phyloP scores from a whole-genome alignment of 2,888 invertebrate species.

The Lordiphosa andalusiaca region DNA sequence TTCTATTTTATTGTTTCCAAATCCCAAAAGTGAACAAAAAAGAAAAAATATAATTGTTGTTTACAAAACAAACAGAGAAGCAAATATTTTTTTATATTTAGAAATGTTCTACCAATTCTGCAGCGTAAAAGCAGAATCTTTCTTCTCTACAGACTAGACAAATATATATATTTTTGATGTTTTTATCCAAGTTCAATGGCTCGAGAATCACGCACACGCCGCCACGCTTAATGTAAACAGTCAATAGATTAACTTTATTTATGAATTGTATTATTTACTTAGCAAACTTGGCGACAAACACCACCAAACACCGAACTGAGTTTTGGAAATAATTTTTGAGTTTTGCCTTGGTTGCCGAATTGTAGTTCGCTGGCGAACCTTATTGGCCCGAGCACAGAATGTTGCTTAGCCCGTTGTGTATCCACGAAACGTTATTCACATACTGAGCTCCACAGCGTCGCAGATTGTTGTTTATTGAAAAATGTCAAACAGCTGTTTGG shows the following conservation, averaged over 20 bases:
- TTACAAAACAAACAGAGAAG: constrained; percentile 4
- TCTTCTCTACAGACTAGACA: constrained; percentile 14
- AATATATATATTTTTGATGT: not conserved
- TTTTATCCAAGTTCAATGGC: constrained; percentile 46
- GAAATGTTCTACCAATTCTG: constrained; percentile 19
- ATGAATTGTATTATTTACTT: constrained; percentile 10
- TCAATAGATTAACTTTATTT: constrained; percentile 5
- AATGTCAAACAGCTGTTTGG: constrained; percentile 60
- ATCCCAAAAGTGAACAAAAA: no score
- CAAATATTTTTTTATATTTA: constrained; percentile 14
- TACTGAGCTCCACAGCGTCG: constrained; percentile 48
- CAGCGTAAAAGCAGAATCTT: constrained; percentile 35
- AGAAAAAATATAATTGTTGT: no score
- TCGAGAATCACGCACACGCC: constrained; percentile 28
- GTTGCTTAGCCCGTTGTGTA: constrained; percentile 51
- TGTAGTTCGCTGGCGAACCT: constrained; percentile 25
- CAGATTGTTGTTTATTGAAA: constrained; percentile 67
- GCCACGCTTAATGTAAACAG: constrained; percentile 36
- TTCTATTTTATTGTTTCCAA: no score
- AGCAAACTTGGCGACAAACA: constrained; percentile 14
- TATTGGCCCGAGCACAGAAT: constrained; percentile 49
- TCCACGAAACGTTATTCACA: constrained; percentile 62
- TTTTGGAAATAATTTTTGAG: constrained; percentile 1
- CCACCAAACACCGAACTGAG: constrained; percentile 14
- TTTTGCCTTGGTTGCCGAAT: not conserved